Evolutionary conservation across 2,797 vertebrate genomes (phyloP).

Genomic region (Salmo trutta): DNA sequence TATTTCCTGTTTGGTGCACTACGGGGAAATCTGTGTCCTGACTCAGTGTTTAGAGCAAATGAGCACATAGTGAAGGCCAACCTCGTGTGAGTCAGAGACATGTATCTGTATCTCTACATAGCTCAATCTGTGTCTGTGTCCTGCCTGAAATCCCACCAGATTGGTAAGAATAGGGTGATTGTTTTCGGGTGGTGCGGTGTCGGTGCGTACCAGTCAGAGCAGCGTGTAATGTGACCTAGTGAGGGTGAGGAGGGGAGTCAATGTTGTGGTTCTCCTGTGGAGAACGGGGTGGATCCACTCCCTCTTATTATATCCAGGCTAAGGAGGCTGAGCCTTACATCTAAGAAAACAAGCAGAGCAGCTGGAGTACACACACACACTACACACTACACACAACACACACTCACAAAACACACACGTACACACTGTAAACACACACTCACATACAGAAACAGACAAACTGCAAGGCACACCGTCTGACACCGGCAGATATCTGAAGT

Average conservation of each 20-base stretch:
- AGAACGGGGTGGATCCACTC: slow-evolving; percentile 22
- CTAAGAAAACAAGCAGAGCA: slow-evolving; percentile 30
- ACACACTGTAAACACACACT: background rate
- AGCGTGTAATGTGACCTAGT: slow-evolving; percentile 46
- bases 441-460: background rate
- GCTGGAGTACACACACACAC: slow-evolving; percentile 28
- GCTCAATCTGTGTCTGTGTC: background rate
- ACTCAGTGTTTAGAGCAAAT: background rate
- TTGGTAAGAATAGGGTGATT: background rate
- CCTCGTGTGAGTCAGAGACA: background rate
- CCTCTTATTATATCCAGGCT: slow-evolving; percentile 45
- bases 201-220: slow-evolving; percentile 58
- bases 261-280: slow-evolving; percentile 8
- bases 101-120: background rate
- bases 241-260: slow-evolving; percentile 44
- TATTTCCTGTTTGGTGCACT: background rate
- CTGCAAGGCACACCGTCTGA: no score
- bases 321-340: background rate
- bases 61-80: background rate
- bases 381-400: slow-evolving; percentile 6
- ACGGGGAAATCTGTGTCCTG: background rate
- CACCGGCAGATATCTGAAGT: background rate
- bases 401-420: background rate
- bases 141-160: background rate
- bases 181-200: background rate